These are phyloP conservation scores for pig (Sus scrofa) DNA, from an alignment of 2,113 vertebrate species.

Conservation along the genomic window T2T-Sscrofa CM000827.6:98668501-98669000, in stretches of 20 bases:
- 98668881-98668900: not conserved
- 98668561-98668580: not conserved
- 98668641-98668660: not conserved
- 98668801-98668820: not conserved
- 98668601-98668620: not conserved
- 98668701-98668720: not conserved
- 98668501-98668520: not conserved
- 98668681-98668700: not conserved
- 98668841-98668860: not conserved
- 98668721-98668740: not conserved
- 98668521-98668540: not conserved
- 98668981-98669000: not conserved
- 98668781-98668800: not conserved
- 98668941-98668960: slow-evolving; percentile 3
- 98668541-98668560: not conserved
- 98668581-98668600: not conserved
- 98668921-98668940: not conserved
- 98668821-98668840: not conserved
- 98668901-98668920: not conserved
- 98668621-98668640: not conserved
- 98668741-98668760: not conserved
- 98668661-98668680: not conserved
- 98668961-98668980: not conserved
- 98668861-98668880: not conserved
- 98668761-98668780: not conserved